Conservation (phyloP, 2,888 invertebrate species). For the Criorhina ranunculi region DNA sequence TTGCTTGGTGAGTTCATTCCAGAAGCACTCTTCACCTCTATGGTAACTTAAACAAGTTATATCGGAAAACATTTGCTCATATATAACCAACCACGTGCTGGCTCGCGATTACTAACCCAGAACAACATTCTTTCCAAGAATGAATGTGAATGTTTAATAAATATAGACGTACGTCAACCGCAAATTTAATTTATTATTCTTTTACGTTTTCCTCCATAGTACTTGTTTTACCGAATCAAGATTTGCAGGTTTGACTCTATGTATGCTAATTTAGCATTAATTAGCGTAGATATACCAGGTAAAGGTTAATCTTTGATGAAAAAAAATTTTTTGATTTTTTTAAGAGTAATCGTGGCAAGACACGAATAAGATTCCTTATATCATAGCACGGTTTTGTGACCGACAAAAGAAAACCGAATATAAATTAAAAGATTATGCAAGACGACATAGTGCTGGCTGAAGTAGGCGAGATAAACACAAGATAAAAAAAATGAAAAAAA, state of each 20-base stretch:
- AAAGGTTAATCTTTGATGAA: conserved; percentile 41
- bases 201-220: neutral
- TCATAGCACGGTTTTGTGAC: conserved; percentile 48
- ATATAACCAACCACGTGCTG: neutral
- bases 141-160: neutral
- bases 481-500: conserved; percentile 3
- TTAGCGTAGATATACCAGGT: conserved; percentile 34
- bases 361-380: conserved; percentile 16
- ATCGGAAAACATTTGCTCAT: neutral
- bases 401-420: conserved; percentile 38
- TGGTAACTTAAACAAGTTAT: neutral
- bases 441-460: conserved; percentile 7
- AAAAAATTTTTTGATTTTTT: conserved; percentile 3
- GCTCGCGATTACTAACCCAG: neutral
- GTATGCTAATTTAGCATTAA: conserved; percentile 30
- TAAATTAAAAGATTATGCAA: conserved; percentile 40
- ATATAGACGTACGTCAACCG: neutral
- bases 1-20: no score
- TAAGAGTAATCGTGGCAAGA: conserved; percentile 4
- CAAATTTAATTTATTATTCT: neutral
- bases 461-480: conserved; percentile 10
- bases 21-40: no score
- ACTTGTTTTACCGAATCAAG: conserved; percentile 11
- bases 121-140: conserved; percentile 5
- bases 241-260: conserved; percentile 14